Evolutionary conservation across 2,888 invertebrate genomes (phyloP), one percentile per base, ranked within the genome.

Genomic region (Lasioglossum morio): DNA sequence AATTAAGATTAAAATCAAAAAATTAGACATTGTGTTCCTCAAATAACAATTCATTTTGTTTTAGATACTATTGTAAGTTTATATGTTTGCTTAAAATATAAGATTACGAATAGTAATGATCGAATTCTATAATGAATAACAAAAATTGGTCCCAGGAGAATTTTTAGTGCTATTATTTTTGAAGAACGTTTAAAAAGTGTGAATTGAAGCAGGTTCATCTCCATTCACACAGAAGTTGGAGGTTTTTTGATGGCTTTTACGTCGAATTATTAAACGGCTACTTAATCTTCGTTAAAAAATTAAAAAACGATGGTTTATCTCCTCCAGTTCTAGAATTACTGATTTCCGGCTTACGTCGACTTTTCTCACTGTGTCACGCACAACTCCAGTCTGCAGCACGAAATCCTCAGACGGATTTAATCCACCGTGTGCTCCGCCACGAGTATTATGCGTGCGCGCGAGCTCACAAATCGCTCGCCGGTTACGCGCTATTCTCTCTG

Each of bases 401-500:
- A 57, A 76, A 75, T 43, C 57, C 43, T n/a, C 48, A 72, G 37
- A 57, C 30, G 60, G 57, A 85, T 63, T 69, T 86, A 85, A 81
- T 81, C 77, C 63, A 46, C 53, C 60, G 60, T 34, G 81, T 81
- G 77, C n/a, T 57, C 48, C 57, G 37, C 78, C 48, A 60, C 19
- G 75, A 43, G 57, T 53, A 85, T 81, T 43, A 76, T 78, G 70
- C 40, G 74, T 79, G 77, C 66, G 53, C 19, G 43, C 81, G 57
- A 81, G 72, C 72, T 75, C 77, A 70, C 53, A 77, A 81, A 85
- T 81, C 74, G 57, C 81, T 81, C 63, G 48, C 57, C 66, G 66
- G 34, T 27, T 34, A 4, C 69, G 19, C 19, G 57, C 57, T 12
- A n/a, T n/a, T n/a, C 57, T 57, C 57, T 10, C n/a, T n/a, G n/a